These are phyloP conservation scores for Pangasius mekongensis DNA, from an alignment of 2,797 vertebrate genomes.

Conservation along the genomic window DNA sequence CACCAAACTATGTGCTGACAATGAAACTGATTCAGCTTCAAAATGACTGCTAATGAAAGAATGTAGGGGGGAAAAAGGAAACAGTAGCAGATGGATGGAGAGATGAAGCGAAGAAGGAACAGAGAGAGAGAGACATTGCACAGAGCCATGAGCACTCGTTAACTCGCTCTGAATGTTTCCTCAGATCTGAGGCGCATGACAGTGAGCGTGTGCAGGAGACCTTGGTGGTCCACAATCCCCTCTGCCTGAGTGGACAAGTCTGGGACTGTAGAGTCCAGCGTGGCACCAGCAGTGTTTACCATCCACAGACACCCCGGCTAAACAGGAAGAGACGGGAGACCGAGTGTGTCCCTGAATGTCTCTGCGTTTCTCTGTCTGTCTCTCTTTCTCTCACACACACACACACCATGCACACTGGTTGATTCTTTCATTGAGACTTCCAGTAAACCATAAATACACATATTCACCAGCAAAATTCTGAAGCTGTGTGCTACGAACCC, in stretches of 20 bases:
- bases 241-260: slow-evolving; percentile 42
- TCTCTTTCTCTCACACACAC: neutral
- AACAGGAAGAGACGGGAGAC: slow-evolving; percentile 91
- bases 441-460: neutral
- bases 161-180: slow-evolving; percentile 62
- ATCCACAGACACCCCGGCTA: slow-evolving; percentile 88
- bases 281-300: slow-evolving; percentile 83
- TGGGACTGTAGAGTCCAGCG: slow-evolving; percentile 51
- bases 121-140: slow-evolving; percentile 46
- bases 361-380: neutral
- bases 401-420: slow-evolving; percentile 4
- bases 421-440: neutral
- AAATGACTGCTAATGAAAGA: slow-evolving; percentile 49
- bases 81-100: slow-evolving; percentile 27
- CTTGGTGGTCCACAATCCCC: neutral
- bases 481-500: neutral
- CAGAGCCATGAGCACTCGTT: slow-evolving; percentile 68
- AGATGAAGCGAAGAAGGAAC: slow-evolving; percentile 19
- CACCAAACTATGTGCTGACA: neutral
- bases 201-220: slow-evolving; percentile 55
- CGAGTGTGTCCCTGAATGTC: neutral
- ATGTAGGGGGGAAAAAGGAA: slow-evolving; percentile 29
- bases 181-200: slow-evolving; percentile 60
- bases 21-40: slow-evolving; percentile 56
- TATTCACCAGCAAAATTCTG: neutral